Conservation (phyloP, 2,113 vertebrate genomes). For the Tamias sibiricus region DNA sequence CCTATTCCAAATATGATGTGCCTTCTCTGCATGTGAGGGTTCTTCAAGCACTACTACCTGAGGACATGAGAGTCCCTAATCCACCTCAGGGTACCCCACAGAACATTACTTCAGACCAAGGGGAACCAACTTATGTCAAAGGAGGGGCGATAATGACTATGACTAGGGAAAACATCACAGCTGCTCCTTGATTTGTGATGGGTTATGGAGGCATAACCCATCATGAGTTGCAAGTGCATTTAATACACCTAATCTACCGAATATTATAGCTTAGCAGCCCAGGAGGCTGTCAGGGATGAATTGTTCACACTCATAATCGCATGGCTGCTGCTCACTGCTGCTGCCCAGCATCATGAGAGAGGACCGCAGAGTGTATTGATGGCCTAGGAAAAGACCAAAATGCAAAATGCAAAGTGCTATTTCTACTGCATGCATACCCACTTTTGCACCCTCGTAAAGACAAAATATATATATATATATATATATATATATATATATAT, state of each 20-base stretch:
- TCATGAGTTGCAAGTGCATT: not conserved
- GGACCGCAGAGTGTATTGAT: not conserved
- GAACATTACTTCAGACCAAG: not conserved
- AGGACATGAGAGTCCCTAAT: not conserved
- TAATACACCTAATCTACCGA: not conserved
- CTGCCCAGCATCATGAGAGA: not conserved
- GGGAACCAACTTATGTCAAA: not conserved
- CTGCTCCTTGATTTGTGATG: too few species aligned
- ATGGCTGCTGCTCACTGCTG: too few species aligned
- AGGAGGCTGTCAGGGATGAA: fast-evolving
- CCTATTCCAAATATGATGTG: not conserved
- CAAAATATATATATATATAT: too few species aligned
- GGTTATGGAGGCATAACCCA: not conserved
- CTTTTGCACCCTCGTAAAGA: not conserved
- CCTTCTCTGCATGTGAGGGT: not conserved
- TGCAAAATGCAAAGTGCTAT: not conserved
- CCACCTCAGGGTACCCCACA: not conserved
- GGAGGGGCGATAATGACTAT: not conserved
- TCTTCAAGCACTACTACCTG: not conserved
- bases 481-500: too few species aligned
- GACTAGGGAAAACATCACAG: not conserved
- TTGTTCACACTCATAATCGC: not conserved
- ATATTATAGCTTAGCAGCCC: not conserved
- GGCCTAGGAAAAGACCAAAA: not conserved
- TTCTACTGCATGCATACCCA: not conserved